Evolutionary conservation across 2,888 invertebrate species (phyloP), one percentile per base, ranked within the genome.

Genomic region (Hyalella azteca): DNA sequence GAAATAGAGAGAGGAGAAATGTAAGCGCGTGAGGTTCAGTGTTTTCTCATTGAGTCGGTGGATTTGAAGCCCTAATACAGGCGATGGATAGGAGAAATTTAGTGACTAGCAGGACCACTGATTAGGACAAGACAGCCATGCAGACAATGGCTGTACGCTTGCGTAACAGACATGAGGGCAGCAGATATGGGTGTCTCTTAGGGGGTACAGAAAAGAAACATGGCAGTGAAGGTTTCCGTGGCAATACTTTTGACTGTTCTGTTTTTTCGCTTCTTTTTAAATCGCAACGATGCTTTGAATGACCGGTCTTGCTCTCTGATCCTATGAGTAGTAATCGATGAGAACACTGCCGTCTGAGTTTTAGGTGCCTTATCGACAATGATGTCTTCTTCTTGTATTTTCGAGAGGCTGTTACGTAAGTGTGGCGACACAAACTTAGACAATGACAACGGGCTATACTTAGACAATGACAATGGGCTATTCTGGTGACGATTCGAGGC

Each of bases 151-250:
- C 9, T 36, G 9, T 19, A 73, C n/a, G 73, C 9, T 36, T 26
- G n/a, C n/a, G n/a, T n/a, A n/a, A n/a, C n/a, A n/a, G n/a, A n/a
- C n/a, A n/a, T n/a, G n/a, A n/a, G n/a, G n/a, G n/a, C n/a, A n/a
- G n/a, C n/a, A n/a, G n/a, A n/a, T n/a, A n/a, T n/a, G n/a, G n/a
- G n/a, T n/a, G n/a, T n/a, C 54, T 36, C 7, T 66, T 78, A 85
- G 3, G 85, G 85, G 13, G 85, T 83, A 73, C 82, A 84, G 7
- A 85, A 78, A 5, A 82, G 80, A 40, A 85, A 85, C 81, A 85
- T 82, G n/a, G 85, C 85, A 80, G 82, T 84, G 39, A 84, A 81
- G 7, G 85, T 84, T 49, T 85, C 84, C n/a, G 82, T 79, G 15
- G 82, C 81, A 77, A 85, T 76, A 29, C 76, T 78, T 75, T 82